These are phyloP conservation scores for Catostomus latipinnis DNA, from an alignment of 2,797 vertebrate species.

Conservation along the genomic window DNA sequence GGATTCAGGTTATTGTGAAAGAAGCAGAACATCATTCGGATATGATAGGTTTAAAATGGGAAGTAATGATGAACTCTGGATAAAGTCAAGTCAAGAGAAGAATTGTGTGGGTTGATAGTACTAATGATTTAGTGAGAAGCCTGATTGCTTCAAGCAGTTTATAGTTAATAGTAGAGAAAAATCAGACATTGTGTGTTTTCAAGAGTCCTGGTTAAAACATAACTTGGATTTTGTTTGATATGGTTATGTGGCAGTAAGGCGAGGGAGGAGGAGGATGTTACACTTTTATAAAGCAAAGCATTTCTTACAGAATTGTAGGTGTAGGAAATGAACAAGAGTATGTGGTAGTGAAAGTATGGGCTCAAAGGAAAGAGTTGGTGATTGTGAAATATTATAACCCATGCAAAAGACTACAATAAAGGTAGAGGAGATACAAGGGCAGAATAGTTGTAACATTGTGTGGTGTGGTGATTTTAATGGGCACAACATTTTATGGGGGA, in stretches of 20 bases:
- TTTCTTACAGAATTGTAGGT: background rate
- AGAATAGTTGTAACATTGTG: background rate
- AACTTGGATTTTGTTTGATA: background rate
- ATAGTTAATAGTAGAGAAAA: background rate
- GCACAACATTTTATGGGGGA: background rate
- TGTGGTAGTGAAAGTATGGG: background rate
- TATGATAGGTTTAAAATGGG: no score
- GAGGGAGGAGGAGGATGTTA: no score
- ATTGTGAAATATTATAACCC: background rate
- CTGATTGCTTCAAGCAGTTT: background rate
- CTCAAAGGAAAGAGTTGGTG: background rate
- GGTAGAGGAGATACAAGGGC: background rate
- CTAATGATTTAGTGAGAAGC: background rate
- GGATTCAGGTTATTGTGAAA: no score
- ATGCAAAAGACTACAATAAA: background rate
- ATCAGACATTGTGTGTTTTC: background rate
- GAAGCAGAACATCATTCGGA: no score
- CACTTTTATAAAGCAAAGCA: no score
- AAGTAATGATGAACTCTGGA: no score
- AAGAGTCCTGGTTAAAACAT: background rate
- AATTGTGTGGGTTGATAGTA: no score
- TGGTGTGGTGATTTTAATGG: no score
- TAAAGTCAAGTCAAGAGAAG: no score
- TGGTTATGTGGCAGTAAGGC: background rate
- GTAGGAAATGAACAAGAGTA: background rate